phyloP scores from a whole-genome alignment of 1,140 invertebrate genomes.

The Lordiphosa collinella region DNA sequence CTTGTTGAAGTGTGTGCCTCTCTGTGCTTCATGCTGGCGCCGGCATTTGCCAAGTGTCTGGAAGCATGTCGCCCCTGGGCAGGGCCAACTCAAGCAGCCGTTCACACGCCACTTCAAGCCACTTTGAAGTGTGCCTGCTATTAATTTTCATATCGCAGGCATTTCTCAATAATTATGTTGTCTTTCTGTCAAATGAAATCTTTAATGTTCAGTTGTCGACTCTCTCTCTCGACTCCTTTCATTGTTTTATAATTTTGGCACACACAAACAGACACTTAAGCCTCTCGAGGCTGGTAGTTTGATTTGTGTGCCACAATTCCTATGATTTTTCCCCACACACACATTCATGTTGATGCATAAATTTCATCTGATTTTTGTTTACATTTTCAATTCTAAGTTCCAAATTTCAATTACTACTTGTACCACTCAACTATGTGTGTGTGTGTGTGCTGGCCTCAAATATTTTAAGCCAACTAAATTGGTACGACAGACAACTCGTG shows the following conservation, averaged over 20 bases:
- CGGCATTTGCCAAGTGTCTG: slow-evolving; percentile 55
- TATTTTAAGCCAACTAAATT: no score
- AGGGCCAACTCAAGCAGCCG: slow-evolving; percentile 16
- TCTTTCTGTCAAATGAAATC: neutral
- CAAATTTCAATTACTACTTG: no score
- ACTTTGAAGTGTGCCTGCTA: slow-evolving; percentile 37
- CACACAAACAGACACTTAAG: no score
- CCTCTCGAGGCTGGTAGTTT: slow-evolving; percentile 2
- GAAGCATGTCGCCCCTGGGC: slow-evolving; percentile 38
- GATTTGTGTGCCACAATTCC: no score
- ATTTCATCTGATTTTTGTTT: no score
- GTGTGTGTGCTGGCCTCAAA: no score
- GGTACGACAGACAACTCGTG: no score
- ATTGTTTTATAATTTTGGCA: slow-evolving; percentile 46
- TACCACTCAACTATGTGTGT: no score
- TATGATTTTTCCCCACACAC: no score
- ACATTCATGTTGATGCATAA: no score
- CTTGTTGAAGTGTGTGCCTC: neutral
- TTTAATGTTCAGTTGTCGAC: slow-evolving; percentile 9
- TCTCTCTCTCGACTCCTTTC: slow-evolving; percentile 21
- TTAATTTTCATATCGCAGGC: slow-evolving; percentile 60
- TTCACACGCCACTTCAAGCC: slow-evolving; percentile 35
- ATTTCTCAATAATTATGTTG: slow-evolving; percentile 47
- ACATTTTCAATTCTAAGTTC: no score
- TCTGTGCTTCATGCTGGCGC: slow-evolving; percentile 43